Evolutionary conservation across 2,113 vertebrate genomes (phyloP).

Genomic region (Sorex araneus): DNA sequence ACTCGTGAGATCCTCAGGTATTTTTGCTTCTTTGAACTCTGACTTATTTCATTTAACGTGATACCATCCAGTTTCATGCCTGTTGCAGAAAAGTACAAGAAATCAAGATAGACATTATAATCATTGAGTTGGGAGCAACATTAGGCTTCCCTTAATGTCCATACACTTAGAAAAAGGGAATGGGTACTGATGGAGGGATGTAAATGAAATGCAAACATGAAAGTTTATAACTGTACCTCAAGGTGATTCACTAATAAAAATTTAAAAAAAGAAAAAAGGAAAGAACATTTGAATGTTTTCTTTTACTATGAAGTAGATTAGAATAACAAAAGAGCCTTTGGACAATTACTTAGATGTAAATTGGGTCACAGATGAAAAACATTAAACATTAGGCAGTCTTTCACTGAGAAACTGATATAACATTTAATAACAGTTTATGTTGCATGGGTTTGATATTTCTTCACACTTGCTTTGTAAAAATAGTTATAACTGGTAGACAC

Average conservation of each 20-base stretch:
- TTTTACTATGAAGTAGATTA: neutral
- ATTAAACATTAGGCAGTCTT: neutral
- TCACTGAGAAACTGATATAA: neutral
- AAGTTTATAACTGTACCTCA: no score
- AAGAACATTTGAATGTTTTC: neutral
- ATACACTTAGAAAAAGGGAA: neutral
- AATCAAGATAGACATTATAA: neutral
- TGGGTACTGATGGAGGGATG: no score
- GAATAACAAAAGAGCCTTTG: neutral
- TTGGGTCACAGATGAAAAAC: conserved; percentile 1
- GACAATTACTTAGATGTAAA: neutral
- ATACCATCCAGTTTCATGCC: no score
- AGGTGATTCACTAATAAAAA: no score
- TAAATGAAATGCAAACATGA: no score
- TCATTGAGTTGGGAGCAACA: neutral
- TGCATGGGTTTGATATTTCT: conserved; percentile 23
- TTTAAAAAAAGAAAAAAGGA: conserved; percentile 10
- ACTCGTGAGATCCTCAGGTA: no score
- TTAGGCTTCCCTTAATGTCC: neutral
- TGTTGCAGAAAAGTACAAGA: no score
- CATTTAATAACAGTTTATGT: conserved; percentile 45
- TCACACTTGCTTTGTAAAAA: conserved; percentile 59
- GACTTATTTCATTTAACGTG: no score
- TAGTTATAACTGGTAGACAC: conserved; percentile 45
- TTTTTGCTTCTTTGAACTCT: no score